Base-by-base conservation (phyloP, 1,140 invertebrate genomes). In the Thaumetopoea pityocampa region DNA sequence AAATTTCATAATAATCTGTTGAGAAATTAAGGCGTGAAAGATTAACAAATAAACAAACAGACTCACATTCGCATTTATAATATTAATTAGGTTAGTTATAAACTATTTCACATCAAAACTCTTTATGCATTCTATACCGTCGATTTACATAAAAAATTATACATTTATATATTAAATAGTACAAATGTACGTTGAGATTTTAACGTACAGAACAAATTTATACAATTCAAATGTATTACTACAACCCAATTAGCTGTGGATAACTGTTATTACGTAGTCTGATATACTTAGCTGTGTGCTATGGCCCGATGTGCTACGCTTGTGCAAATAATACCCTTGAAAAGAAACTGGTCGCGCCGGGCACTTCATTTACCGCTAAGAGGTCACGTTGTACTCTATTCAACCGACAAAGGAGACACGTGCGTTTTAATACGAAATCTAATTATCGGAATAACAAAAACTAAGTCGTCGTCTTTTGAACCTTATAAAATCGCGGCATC, bases 381-480 rank as follows among this genome's bases (percentile, higher is more conserved):
- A 53, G 43, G 37, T 50, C 48, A 54, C 29, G 42, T 36, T 34
- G 28, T 47, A 29, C 24, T 43, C 9, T 33, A 15, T 26, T 28
- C 36, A 14, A 23, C 57, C 43, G 53, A 60, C 50, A 52, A 52
- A 48, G 40, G 37, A 18, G 30, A 47, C 38, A 51, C 48, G 45
- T 51, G 45, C 45, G 54, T 60, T 60, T 57, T 41, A 37, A 65
- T 60, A 58, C 57, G 55, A 68, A 63, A 57, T 47, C 51, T 51
- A 40, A 62, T 72, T 69, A 72, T 55, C 68, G 42, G 29, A 65
- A 65, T 55, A 37, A 67, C 42, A 62, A 61, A 67, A 53, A 66
- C 62, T 64, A 67, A 72, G n/a, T n/a, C n/a, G n/a, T n/a, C n/a
- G n/a, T n/a, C n/a, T n/a, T n/a, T n/a, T n/a, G n/a, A n/a, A n/a